Evolutionary conservation across 2,113 vertebrate species (phyloP).

Genomic region (Platichthys flesus): DNA sequence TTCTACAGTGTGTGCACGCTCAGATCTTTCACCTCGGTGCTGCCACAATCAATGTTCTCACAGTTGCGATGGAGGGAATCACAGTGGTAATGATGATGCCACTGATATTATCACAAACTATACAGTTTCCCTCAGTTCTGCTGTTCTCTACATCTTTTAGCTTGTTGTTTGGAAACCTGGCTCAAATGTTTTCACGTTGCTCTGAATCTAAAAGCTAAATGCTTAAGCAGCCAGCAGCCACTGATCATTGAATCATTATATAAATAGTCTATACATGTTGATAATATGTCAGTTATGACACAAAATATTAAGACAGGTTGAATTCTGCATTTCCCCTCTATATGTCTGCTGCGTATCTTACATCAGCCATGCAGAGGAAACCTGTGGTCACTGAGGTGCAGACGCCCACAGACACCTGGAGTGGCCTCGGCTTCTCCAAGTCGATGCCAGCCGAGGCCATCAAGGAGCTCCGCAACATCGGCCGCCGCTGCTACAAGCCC

Average conservation of each 20-base stretch:
- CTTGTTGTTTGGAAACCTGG: not conserved
- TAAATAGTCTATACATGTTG: not conserved
- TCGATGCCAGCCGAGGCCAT: conserved; percentile 85
- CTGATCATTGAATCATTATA: not conserved
- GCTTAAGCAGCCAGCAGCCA: not conserved
- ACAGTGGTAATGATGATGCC: not conserved
- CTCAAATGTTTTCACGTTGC: not conserved
- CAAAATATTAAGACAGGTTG: not conserved
- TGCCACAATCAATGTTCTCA: not conserved
- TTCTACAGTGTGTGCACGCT: not conserved
- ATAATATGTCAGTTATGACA: not conserved
- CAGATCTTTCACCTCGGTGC: not conserved
- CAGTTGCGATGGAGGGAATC: not conserved
- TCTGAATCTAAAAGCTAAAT: not conserved
- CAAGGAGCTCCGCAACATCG: conserved; percentile 82
- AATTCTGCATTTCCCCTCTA: not conserved
- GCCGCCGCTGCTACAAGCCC: conserved; percentile 83
- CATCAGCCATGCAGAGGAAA: conserved; percentile 84
- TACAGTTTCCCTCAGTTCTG: not conserved
- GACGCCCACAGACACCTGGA: conserved; percentile 86
- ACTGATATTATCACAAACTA: not conserved
- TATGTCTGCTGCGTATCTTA: conserved; percentile 17
- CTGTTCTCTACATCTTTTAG: not conserved
- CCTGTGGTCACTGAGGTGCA: conserved; percentile 84
- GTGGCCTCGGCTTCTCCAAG: conserved; percentile 86